Evolutionary conservation across 2,797 vertebrate species (phyloP).

Genomic region (Bufotes viridis): DNA sequence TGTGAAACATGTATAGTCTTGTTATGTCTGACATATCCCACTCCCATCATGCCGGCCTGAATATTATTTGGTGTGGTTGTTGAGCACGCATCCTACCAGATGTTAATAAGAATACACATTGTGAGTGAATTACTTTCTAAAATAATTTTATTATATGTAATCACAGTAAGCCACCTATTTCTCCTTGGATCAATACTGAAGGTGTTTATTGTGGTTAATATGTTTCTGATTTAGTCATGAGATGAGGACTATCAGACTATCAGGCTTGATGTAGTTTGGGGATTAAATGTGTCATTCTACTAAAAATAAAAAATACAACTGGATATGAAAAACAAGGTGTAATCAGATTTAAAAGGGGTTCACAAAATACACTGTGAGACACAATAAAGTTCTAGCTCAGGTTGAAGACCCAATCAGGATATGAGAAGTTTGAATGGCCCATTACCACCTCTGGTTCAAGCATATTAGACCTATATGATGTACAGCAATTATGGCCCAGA

Average conservation of each 20-base stretch:
- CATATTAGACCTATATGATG: background rate
- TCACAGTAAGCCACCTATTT: constrained; percentile 35
- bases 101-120: constrained; percentile 47
- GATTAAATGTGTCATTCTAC: background rate
- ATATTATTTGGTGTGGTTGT: constrained; percentile 48
- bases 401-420: background rate
- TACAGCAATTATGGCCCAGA: background rate
- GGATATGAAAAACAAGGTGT: background rate
- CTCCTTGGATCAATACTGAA: constrained; percentile 42
- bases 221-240: constrained; percentile 29
- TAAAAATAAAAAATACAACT: background rate
- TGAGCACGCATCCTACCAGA: constrained; percentile 47
- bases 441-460: background rate
- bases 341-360: background rate
- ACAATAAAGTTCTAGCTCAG: background rate
- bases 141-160: constrained; percentile 51
- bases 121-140: constrained; percentile 41
- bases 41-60: constrained; percentile 14
- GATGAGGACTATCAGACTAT: background rate
- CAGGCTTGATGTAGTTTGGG: background rate
- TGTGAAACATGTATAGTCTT: constrained; percentile 25
- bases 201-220: constrained; percentile 35
- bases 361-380: background rate
- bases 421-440: background rate
- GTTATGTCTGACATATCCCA: constrained; percentile 12